Percentiles rank a stretch among this genome's conserved stretches.
phyloP scores from a whole-genome alignment of 2,888 invertebrate genomes.

The Camptogramma bilineatum region DNA sequence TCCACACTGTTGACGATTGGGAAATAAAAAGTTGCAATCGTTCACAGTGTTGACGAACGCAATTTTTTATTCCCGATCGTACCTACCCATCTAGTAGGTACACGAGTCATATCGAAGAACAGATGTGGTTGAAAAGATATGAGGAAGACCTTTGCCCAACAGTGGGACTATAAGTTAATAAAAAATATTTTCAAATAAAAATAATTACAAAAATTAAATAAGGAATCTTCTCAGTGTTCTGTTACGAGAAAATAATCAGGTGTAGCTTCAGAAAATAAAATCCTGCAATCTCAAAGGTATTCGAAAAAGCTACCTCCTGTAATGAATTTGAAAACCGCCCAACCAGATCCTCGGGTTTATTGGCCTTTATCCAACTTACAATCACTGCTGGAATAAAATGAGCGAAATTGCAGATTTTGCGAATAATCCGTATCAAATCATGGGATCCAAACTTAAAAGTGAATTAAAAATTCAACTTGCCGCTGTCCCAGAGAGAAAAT shows the following conservation, averaged over 20 bases:
- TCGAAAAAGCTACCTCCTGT: background rate
- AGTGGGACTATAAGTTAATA: too few relatives aligned
- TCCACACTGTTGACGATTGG: too few relatives aligned
- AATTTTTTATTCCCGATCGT: too few relatives aligned
- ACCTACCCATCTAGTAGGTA: too few relatives aligned
- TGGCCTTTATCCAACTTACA: conserved; percentile 5
- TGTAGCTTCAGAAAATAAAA: background rate
- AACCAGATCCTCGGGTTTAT: conserved; percentile 11
- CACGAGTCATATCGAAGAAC: too few relatives aligned
- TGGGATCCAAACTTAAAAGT: conserved; percentile 31
- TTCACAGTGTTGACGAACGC: too few relatives aligned
- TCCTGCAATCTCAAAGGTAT: background rate
- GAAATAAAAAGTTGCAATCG: too few relatives aligned
- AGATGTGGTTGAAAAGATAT: too few relatives aligned
- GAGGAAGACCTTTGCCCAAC: too few relatives aligned
- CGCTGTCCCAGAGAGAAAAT: conserved; percentile 36
- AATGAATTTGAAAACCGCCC: background rate
- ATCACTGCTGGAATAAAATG: conserved; percentile 2
- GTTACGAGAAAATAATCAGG: background rate
- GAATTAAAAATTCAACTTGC: conserved; percentile 40
- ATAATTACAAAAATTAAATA: too few relatives aligned
- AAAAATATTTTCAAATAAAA: too few relatives aligned
- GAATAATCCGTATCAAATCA: conserved; percentile 27
- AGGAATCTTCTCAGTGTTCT: background rate
- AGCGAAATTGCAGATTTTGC: conserved; percentile 11